A percentile compares a stretch with the other conserved stretches of the same genome.
Conservation (phyloP, 2,113 vertebrate genomes). For the Cairina moschata region DNA sequence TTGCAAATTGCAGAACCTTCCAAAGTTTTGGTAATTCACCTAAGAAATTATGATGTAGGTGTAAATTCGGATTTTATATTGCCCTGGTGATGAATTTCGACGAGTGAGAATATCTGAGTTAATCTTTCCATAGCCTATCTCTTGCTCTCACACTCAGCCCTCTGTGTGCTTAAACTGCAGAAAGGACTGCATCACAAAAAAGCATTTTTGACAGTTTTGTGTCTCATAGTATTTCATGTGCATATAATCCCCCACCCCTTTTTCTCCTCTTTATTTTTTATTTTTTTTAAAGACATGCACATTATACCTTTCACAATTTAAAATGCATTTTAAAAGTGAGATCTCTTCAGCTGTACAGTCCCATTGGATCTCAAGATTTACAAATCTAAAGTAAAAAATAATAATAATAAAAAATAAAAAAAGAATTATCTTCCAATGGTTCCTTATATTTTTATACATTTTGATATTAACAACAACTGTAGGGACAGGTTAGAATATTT, state of each 20-base stretch:
- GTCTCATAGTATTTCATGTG: no score
- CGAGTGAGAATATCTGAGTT: accelerated
- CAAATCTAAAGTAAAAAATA: background rate
- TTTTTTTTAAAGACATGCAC: accelerated
- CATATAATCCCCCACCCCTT: no score
- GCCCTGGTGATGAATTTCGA: accelerated
- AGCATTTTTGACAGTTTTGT: accelerated
- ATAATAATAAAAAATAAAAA: background rate
- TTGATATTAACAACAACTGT: background rate
- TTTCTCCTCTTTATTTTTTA: accelerated
- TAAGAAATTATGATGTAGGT: background rate
- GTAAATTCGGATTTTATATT: background rate
- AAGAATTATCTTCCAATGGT: background rate
- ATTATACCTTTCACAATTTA: background rate
- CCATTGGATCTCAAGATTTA: background rate
- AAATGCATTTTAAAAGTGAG: background rate
- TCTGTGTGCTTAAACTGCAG: background rate
- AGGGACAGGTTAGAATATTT: no score
- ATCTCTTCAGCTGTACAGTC: background rate
- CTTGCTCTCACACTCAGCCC: background rate
- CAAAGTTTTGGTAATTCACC: background rate
- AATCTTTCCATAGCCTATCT: background rate
- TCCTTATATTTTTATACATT: background rate
- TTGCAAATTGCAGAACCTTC: background rate
- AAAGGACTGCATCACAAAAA: background rate